Evolutionary conservation across 2,888 invertebrate species (phyloP), one percentile per base, ranked within the genome.

Genomic region (Drosophila cyrtoloma): DNA sequence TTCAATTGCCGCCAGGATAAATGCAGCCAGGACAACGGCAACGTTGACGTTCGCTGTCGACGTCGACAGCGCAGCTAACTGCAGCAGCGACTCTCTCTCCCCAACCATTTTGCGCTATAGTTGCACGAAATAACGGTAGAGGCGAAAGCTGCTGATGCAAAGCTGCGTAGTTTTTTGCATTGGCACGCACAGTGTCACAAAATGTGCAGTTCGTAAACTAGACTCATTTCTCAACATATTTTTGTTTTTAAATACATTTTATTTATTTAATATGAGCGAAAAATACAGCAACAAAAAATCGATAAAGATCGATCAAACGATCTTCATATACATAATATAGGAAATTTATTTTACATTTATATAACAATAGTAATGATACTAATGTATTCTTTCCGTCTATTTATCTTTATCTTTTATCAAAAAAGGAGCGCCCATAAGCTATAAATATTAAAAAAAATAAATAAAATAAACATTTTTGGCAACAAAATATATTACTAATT

Each of bases 1-100:
- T 80, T 79, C 82, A 82, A 81, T 79, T 86, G 85, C 81, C 83
- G 90, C 82, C 84, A 86, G 86, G 91, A 92, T 81, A 86, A 84
- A 87, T 91, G 90, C 91, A 92, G 85, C 76, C 84, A 91, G 91
- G 86, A 89, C 87, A 69, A 77, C 72, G 71, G 51, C 69, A 51
- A 76, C 86, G 78, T 22, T 57, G 52, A 71, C 75, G 62, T 39
- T 66, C 53, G 28, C 19, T 44, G 44, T 28, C 47, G 56, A 51
- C 57, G 57, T 58, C 69, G 50, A 51, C 71, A 69, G 65, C 76
- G 57, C 83, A 59, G 66, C 33, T 19, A 56, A 47, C 65, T 59
- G 50, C 62, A 58, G 77, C 77, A 75, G 69, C 74, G 47, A 65
- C 72, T 67, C 70, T 72, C 56, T 47, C 47, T 47, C 26, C 9